Evolutionary conservation across 2,797 vertebrate genomes (phyloP).

Genomic region (Acanthurus leucopareius): DNA sequence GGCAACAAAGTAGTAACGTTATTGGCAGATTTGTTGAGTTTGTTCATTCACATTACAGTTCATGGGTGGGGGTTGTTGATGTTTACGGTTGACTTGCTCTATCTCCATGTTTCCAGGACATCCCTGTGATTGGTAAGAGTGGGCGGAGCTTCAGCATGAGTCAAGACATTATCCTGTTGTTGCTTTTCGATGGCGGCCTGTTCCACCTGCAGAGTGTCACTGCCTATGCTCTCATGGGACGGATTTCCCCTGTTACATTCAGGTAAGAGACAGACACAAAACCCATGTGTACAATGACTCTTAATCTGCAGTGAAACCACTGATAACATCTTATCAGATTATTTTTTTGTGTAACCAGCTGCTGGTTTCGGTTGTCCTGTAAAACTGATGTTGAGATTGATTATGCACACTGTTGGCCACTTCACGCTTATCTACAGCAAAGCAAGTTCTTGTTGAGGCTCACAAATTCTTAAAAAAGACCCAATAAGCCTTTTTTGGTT

Average conservation of each 20-base stretch:
- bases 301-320: neutral
- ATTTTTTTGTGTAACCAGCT: neutral
- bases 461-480: no score
- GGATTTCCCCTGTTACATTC: conserved; percentile 97
- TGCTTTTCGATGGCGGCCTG: conserved; percentile 91
- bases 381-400: neutral
- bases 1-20: neutral
- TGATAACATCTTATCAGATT: neutral
- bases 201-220: conserved; percentile 98
- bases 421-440: conserved; percentile 1
- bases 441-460: neutral
- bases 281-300: neutral
- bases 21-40: neutral
- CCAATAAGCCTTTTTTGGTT: no score
- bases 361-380: neutral
- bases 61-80: no score
- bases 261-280: conserved; percentile 82
- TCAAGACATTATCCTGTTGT: conserved; percentile 90
- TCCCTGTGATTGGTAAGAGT: conserved; percentile 88
- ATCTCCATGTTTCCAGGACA: conserved; percentile 82
- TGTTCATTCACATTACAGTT: neutral
- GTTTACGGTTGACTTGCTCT: neutral
- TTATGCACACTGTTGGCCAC: neutral
- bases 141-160: conserved; percentile 88
- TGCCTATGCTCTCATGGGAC: conserved; percentile 96